A percentile compares a stretch with the other conserved stretches of the same genome.
Conservation (phyloP, 2,797 vertebrate species). For the Crocodylus rhombifer region DNA sequence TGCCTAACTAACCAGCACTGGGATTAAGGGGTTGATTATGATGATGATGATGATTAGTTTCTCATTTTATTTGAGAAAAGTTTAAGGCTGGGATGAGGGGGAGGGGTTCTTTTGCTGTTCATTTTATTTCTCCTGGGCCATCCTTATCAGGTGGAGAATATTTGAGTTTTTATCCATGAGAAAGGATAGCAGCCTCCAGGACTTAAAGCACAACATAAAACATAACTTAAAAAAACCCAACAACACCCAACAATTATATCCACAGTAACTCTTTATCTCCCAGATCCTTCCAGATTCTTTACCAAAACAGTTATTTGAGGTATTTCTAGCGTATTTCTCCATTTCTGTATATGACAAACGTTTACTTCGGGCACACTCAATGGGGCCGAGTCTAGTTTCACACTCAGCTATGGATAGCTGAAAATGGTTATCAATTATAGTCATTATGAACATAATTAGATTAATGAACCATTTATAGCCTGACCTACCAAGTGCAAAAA, state of each 20-base stretch:
- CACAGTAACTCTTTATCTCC: constrained; percentile 77
- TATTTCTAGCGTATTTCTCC: constrained; percentile 68
- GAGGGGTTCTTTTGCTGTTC: constrained; percentile 16
- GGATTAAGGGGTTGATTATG: not conserved
- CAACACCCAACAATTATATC: constrained; percentile 16
- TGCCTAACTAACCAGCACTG: constrained; percentile 18
- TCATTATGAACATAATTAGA: constrained; percentile 85
- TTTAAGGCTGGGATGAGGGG: constrained; percentile 35
- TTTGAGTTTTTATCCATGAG: constrained; percentile 48
- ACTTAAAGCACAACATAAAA: constrained; percentile 71
- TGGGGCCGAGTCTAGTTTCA: constrained; percentile 69
- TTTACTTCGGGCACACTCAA: constrained; percentile 50
- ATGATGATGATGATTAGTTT: not conserved
- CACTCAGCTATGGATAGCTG: constrained; percentile 73
- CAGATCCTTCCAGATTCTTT: constrained; percentile 63
- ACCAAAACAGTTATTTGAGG: constrained; percentile 45
- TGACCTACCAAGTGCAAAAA: constrained; percentile 79
- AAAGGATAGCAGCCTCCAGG: constrained; percentile 30
- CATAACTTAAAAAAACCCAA: constrained; percentile 61
- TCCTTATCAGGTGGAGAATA: constrained; percentile 7
- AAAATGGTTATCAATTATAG: constrained; percentile 85
- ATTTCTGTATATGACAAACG: constrained; percentile 52
- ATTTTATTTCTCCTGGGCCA: constrained; percentile 27
- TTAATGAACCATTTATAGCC: constrained; percentile 82
- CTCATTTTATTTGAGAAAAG: constrained; percentile 44